phyloP scores from a whole-genome alignment of 2,888 invertebrate genomes.

The Hydropsyche betteni region DNA sequence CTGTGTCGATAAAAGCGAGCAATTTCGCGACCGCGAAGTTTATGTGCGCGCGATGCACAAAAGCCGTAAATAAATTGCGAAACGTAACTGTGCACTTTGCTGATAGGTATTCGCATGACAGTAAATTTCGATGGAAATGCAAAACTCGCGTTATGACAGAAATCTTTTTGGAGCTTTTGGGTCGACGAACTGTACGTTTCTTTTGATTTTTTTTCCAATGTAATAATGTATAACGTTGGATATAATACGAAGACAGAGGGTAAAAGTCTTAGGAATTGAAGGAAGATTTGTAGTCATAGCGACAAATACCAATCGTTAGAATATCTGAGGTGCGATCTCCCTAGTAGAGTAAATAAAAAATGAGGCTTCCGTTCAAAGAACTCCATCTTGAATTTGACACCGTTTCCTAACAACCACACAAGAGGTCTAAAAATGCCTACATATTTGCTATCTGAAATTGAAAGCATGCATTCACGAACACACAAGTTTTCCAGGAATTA shows the following conservation, averaged over 20 bases:
- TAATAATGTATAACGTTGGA: no score
- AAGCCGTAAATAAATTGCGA: no score
- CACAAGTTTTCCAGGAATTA: neutral
- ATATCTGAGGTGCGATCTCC: constrained; percentile 40
- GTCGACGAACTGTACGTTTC: no score
- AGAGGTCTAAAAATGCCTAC: neutral
- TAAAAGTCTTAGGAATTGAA: constrained; percentile 16
- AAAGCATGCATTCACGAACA: neutral
- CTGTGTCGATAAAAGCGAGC: neutral
- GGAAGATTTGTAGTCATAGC: constrained; percentile 39
- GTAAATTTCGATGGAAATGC: no score
- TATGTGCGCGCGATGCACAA: neutral
- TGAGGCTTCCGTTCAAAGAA: constrained; percentile 14
- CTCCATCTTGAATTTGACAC: constrained; percentile 17
- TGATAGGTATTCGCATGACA: no score
- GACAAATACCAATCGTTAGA: constrained; percentile 38
- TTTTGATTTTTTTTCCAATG: no score
- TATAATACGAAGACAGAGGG: constrained; percentile 13
- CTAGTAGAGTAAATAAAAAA: constrained; percentile 30
- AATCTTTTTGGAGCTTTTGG: no score
- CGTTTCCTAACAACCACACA: constrained; percentile 9
- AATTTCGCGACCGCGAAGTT: neutral
- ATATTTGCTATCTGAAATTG: no score
- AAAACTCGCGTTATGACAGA: no score
- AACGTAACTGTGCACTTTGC: no score